Base-by-base conservation (phyloP, 2,797 vertebrate species). In the Nyctalus aviator region DNA sequence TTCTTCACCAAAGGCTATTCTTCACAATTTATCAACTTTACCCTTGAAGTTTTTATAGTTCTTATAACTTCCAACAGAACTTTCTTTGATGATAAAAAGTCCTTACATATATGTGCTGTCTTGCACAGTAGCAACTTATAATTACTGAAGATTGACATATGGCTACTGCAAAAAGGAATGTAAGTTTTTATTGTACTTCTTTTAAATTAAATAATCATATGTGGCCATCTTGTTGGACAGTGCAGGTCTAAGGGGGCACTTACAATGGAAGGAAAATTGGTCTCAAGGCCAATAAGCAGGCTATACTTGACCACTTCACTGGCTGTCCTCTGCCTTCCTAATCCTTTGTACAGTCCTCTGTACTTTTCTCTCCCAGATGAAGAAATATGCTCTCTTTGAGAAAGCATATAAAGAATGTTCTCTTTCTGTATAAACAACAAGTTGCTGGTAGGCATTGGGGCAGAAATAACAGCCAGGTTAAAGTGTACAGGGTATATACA, bases 171-270 rank as follows among this genome's bases (percentile, higher is more conserved):
- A 64, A 53, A 12, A 93, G 23, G 32, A 96, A 88, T 57, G 35
- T 20, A 44, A 69, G 57, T 92, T 73, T 68, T 87, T 78, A 73
- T 55, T 71, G 44, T 76, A 84, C 57, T 88, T 93, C 41, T 68
- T 78, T 77, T 41, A 71, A 41, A 68, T 77, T 57, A 85, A 78
- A 79, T 41, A 77, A 77, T 82, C 17, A 21, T 25, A 44, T 62
- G 13, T 53, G 64, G 20, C 44, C 55, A 15, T 35, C 84, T 71
- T 27, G 64, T 1, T 85, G 86, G 69, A 83, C 14, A 64, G 46
- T 25, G 20, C 8, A 46, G 32, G n/a, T 71, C 21, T 73, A 94
- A 73, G 32, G 35, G 35, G 13, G 57, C 68, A 75, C 82, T 89
- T 82, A 81, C 1, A 12, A 8, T 71, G 73, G 44, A 41, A 93